A percentile compares a stretch with the other conserved stretches of the same genome.
phyloP scores from a whole-genome alignment of 2,888 invertebrate species.

The Leptopilina drosophilae region DNA sequence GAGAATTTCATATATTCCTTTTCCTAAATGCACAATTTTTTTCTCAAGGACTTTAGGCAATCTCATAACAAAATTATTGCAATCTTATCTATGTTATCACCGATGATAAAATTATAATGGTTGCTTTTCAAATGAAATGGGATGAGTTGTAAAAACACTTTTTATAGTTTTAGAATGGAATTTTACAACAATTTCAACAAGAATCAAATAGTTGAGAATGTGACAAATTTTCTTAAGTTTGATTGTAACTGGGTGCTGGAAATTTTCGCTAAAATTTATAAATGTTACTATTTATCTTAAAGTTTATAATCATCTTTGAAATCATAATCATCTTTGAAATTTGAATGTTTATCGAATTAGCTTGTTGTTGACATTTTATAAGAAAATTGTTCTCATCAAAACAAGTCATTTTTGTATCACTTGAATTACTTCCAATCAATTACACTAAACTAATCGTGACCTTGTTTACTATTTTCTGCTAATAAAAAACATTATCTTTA shows the following conservation, averaged over 20 bases:
- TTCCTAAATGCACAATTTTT: background rate
- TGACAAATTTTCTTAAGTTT: background rate
- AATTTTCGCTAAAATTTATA: too few relatives aligned
- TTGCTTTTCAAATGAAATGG: background rate
- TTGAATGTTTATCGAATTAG: background rate
- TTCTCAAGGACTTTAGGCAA: slow-evolving; percentile 7
- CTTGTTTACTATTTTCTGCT: slow-evolving; percentile 2
- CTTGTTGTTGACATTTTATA: slow-evolving; percentile 1
- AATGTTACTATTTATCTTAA: too few relatives aligned
- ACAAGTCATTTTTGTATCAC: background rate
- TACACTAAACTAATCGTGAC: slow-evolving; percentile 6
- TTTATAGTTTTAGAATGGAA: background rate
- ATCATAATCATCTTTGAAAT: too few relatives aligned
- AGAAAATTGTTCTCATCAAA: background rate
- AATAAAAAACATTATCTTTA: background rate
- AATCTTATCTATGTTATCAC: slow-evolving; percentile 1
- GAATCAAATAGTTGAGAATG: background rate
- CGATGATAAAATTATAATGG: background rate
- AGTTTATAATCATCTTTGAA: too few relatives aligned
- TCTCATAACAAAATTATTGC: slow-evolving; percentile 3
- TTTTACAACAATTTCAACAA: background rate
- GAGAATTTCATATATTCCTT: background rate
- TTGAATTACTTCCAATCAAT: slow-evolving; percentile 15
- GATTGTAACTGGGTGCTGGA: background rate
- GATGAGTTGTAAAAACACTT: slow-evolving; percentile 15